Evolutionary conservation across 2,888 invertebrate species (phyloP).

Genomic region (Drosophila atripex): DNA sequence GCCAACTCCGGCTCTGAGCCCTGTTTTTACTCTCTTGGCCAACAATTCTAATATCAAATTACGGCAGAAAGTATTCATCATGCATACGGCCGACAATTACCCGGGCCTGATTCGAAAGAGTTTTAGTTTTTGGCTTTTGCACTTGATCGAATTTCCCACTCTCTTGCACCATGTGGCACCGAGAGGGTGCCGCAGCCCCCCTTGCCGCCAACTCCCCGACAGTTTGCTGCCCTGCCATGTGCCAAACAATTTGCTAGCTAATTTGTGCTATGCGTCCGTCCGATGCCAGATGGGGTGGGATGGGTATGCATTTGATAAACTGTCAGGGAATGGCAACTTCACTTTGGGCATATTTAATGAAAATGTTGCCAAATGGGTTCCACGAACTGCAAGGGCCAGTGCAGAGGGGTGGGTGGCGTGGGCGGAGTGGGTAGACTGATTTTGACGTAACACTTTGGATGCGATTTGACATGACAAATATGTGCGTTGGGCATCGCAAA

Average conservation of each 20-base stretch:
- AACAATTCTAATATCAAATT: constrained; percentile 39
- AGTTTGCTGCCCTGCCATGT: constrained; percentile 57
- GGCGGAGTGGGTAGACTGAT: constrained; percentile 56
- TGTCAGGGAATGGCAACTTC: constrained; percentile 79
- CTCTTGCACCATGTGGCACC: neutral
- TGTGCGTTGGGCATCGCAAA: constrained; percentile 76
- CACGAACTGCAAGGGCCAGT: constrained; percentile 18
- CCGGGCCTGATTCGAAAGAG: constrained; percentile 23
- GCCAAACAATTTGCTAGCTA: constrained; percentile 76
- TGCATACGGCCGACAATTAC: constrained; percentile 26
- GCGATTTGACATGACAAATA: constrained; percentile 80
- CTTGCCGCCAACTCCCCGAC: constrained; percentile 13
- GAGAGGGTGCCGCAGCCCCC: neutral
- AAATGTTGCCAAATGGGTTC: constrained; percentile 75
- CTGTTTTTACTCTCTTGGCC: constrained; percentile 14
- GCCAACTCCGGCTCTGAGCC: constrained; percentile 14
- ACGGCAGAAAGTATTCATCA: constrained; percentile 38
- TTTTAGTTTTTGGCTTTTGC: constrained; percentile 40
- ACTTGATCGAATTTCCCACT: constrained; percentile 35
- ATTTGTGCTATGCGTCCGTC: constrained; percentile 66
- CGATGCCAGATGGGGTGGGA: constrained; percentile 9
- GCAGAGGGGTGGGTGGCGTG: no score
- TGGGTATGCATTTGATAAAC: constrained; percentile 75
- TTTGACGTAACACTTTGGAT: constrained; percentile 81
- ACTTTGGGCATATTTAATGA: constrained; percentile 82